Evolutionary conservation across 2,113 vertebrate genomes (phyloP), one percentile per base, ranked within the genome.

Genomic region (Sardina pilchardus): DNA sequence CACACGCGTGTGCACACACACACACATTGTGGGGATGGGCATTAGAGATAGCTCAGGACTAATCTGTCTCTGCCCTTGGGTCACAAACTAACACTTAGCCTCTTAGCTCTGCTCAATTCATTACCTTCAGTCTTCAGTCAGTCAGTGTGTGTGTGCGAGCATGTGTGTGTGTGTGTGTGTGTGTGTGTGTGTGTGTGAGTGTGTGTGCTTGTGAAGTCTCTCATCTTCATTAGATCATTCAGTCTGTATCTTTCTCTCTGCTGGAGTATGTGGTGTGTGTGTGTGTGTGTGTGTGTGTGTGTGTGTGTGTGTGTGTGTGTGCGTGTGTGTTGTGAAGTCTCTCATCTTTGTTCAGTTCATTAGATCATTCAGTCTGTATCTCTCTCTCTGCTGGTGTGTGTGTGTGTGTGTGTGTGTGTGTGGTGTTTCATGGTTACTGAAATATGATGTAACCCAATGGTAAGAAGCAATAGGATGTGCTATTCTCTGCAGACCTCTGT

Each of bases 221-320:
- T 59, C 53, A 59, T 21, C 53, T 59, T 12, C 53, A 59, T 59
- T 59, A 59, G 53, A 59, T 59, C 53, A 59, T 59, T 59, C 17
- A 59, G 53, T 47, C 45, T 47, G 45, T 47, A 7, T 47, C 45
- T 47, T 6, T 2, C 42, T 8, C 47, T 42, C 80, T 81, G 12
- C 0, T 17, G 81, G 39, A 39, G 39, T 39, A n/a, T n/a, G n/a
- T n/a, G n/a, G n/a, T 83, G 82, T 0, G 8, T 81, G 39, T 84
- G 53, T 86, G 89, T 87, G 83, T 91, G 87, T 88, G 88, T 89
- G 53, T 85, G 83, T 45, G 59, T n/a, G 56, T 63, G 56, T 26
- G 24, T 75, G 56, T 26, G 50, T 53, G 63, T 34, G 63, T 84
- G 80, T 26, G 34, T 36, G 45, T 24, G 30, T 82, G 75, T 85